Percentiles rank a stretch among this genome's conserved stretches.
These are phyloP conservation scores for Cinara cedri DNA, from an alignment of 2,888 invertebrate genomes.

Conservation along the genomic window DNA sequence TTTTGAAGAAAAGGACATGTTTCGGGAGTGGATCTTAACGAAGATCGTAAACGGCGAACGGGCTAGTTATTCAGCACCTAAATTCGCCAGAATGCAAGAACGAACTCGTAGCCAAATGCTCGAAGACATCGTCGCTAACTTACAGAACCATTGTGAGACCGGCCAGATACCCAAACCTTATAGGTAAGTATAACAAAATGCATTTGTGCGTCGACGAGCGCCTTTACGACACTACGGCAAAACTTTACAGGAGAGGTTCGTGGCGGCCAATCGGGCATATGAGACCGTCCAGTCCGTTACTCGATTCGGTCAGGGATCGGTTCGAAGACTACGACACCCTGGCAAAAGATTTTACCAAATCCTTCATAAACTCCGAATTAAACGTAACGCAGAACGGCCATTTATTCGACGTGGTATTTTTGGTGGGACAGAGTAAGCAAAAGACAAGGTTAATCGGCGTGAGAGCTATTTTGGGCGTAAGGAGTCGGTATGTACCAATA, in stretches of 20 bases:
- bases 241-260: constrained; percentile 70
- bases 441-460: constrained; percentile 90
- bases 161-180: constrained; percentile 96
- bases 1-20: constrained; percentile 93
- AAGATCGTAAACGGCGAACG: constrained; percentile 93
- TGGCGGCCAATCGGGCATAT: constrained; percentile 95
- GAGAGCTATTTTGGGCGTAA: constrained; percentile 86
- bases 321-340: constrained; percentile 94
- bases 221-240: not conserved
- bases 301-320: constrained; percentile 90
- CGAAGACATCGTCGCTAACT: constrained; percentile 90
- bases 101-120: constrained; percentile 87
- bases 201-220: not conserved
- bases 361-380: constrained; percentile 83
- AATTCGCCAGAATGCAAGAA: constrained; percentile 94
- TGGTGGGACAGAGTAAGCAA: constrained; percentile 90
- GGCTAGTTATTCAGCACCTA: constrained; percentile 92
- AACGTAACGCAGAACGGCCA: constrained; percentile 79
- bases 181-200: constrained; percentile 65
- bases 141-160: constrained; percentile 92
- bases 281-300: constrained; percentile 88
- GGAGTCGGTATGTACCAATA: constrained; percentile 72
- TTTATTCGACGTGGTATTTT: constrained; percentile 87
- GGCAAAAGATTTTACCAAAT: constrained; percentile 88
- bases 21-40: constrained; percentile 90